phyloP scores from a whole-genome alignment of 1,140 invertebrate genomes.

The Laupala kohalensis region DNA sequence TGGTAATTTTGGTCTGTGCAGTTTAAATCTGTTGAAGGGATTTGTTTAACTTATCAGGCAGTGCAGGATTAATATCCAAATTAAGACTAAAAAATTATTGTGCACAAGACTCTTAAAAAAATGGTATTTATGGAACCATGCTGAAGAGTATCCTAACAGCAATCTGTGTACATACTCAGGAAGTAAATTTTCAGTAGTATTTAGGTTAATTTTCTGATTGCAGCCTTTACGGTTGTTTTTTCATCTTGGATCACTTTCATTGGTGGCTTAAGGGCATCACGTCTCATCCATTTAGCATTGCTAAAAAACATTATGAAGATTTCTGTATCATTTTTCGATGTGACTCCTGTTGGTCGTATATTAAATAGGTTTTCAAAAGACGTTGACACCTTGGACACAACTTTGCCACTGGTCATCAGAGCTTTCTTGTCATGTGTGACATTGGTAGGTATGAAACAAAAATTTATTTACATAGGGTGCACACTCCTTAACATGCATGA shows the following conservation, averaged over 20 bases:
- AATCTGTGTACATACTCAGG: too few relatives aligned
- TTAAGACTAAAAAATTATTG: too few relatives aligned
- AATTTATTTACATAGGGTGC: too few relatives aligned
- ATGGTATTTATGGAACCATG: too few relatives aligned
- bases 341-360: slow-evolving; percentile 55
- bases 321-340: slow-evolving; percentile 63
- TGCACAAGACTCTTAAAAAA: too few relatives aligned
- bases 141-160: too few relatives aligned
- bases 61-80: too few relatives aligned
- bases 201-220: slow-evolving; percentile 2
- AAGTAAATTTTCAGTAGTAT: too few relatives aligned
- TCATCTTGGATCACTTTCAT: slow-evolving; percentile 16
- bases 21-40: too few relatives aligned
- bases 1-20: too few relatives aligned
- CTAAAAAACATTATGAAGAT: slow-evolving; percentile 46
- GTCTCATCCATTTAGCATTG: slow-evolving; percentile 41
- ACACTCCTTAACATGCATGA: too few relatives aligned
- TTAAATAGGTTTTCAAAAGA: slow-evolving; percentile 63
- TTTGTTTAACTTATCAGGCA: too few relatives aligned
- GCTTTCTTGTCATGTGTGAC: slow-evolving; percentile 30
- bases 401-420: slow-evolving; percentile 27
- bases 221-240: neutral
- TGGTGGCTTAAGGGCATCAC: slow-evolving; percentile 45
- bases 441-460: slow-evolving; percentile 11
- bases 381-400: slow-evolving; percentile 48